Evolutionary conservation across 2,888 invertebrate species (phyloP), one percentile per base, ranked within the genome.

Genomic region (Urechis unicinctus): DNA sequence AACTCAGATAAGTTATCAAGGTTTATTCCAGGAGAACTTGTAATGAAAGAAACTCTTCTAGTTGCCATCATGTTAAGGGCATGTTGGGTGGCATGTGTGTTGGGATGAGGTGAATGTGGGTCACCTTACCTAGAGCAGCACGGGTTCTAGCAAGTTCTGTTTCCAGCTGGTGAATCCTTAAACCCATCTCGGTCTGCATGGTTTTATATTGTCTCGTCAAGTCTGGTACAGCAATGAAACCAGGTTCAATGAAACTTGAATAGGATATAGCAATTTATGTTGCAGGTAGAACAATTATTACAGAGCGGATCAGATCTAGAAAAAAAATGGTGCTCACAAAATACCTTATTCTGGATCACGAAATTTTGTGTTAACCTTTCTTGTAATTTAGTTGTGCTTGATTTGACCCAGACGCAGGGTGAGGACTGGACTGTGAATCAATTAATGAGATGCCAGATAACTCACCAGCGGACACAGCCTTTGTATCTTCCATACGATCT

Each of bases 161-260:
- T 52, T 74, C 73, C 31, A 75, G 63, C 48, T 69, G 67, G 56
- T 72, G 71, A n/a, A 72, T 68, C 36, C 68, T 59, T 21, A 70
- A 61, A 6, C 66, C 66, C 68, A 74, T 69, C 51, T 75, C 74
- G 44, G 72, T 71, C 61, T 75, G 74, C 75, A 75, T 73, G 1
- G 73, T 75, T 59, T 74, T 75, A 62, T 75, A 75, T 63, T 75
- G 75, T 24, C 72, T 57, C 1, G 74, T 74, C 72, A 75, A 73
- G 55, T 73, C 75, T 72, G 60, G n/a, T n/a, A n/a, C n/a, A n/a
- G n/a, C n/a, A n/a, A n/a, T n/a, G n/a, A n/a, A n/a, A n/a, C n/a
- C n/a, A n/a, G n/a, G n/a, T n/a, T n/a, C n/a, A n/a, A n/a, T n/a
- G n/a, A n/a, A n/a, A n/a, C n/a, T n/a, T n/a, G n/a, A n/a, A n/a